Conservation (phyloP, 1,140 invertebrate species). For the Ceratosolen solmsi region DNA sequence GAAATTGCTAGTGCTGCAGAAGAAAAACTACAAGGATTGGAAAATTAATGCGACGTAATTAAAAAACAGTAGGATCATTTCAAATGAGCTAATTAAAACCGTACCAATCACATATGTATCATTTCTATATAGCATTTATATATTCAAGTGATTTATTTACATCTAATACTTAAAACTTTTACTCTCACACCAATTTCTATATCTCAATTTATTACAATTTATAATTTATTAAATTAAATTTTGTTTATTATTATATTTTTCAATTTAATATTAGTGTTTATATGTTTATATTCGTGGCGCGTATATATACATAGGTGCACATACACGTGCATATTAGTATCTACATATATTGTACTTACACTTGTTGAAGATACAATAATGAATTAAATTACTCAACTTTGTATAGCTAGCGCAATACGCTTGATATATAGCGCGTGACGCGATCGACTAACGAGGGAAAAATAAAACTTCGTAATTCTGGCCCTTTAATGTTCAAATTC, state of each 20-base stretch:
- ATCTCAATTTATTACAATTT: too few relatives aligned
- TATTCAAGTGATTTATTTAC: too few relatives aligned
- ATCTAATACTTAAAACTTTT: neutral
- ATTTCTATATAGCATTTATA: too few relatives aligned
- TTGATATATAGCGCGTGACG: neutral
- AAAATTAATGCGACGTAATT: neutral
- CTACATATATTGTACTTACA: neutral
- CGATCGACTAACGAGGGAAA: conserved; percentile 17
- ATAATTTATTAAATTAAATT: neutral
- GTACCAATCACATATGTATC: too few relatives aligned
- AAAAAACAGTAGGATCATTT: neutral
- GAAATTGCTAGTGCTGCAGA: neutral
- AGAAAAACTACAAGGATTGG: neutral
- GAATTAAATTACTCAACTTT: conserved; percentile 29
- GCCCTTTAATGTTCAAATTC: neutral
- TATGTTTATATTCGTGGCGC: too few relatives aligned
- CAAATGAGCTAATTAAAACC: neutral
- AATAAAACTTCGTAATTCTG: conserved; percentile 24
- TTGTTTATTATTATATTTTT: too few relatives aligned
- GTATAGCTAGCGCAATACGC: neutral
- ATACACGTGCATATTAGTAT: too few relatives aligned
- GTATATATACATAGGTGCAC: too few relatives aligned
- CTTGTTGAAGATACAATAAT: neutral
- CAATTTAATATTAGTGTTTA: too few relatives aligned
- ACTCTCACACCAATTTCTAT: neutral